A percentile compares a stretch with the other conserved stretches of the same genome.
phyloP scores from a whole-genome alignment of 1,140 invertebrate species.

The Drosophila jambulina region DNA sequence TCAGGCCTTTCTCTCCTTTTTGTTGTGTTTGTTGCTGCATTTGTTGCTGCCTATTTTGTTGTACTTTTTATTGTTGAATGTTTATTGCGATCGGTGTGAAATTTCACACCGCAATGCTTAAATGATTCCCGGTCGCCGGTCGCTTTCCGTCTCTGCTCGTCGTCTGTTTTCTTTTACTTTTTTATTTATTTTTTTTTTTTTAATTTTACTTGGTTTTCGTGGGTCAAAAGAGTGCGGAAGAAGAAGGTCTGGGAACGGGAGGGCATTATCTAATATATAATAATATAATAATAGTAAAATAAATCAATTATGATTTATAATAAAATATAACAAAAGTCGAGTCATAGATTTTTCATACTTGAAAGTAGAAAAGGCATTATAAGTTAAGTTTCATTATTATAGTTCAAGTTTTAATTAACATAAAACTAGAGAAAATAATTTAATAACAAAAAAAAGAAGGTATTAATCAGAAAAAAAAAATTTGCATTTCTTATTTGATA shows the following conservation, averaged over 20 bases:
- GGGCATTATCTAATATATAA: background rate
- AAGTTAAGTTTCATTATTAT: too few species aligned
- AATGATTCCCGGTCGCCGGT: constrained; percentile 70
- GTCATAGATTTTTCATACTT: background rate
- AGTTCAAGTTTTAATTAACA: too few species aligned
- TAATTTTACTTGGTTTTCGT: constrained; percentile 27
- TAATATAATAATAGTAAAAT: background rate
- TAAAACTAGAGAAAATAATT: too few species aligned
- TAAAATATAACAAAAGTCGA: background rate
- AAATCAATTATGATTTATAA: background rate
- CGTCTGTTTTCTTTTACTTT: background rate
- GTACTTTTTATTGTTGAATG: constrained; percentile 69
- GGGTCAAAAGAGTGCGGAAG: constrained; percentile 12
- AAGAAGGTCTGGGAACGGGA: background rate
- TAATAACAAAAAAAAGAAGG: too few species aligned
- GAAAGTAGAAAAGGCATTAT: background rate
- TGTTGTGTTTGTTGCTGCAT: constrained; percentile 11
- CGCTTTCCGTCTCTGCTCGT: constrained; percentile 30
- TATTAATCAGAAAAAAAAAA: too few species aligned
- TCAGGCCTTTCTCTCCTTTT: constrained; percentile 59
- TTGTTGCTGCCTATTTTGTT: constrained; percentile 45
- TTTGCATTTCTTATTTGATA: too few species aligned
- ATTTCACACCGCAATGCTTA: constrained; percentile 85
- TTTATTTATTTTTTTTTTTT: background rate
- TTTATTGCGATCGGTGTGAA: constrained; percentile 85